Conservation (phyloP, 2,888 invertebrate species). For the Apeira syringaria region DNA sequence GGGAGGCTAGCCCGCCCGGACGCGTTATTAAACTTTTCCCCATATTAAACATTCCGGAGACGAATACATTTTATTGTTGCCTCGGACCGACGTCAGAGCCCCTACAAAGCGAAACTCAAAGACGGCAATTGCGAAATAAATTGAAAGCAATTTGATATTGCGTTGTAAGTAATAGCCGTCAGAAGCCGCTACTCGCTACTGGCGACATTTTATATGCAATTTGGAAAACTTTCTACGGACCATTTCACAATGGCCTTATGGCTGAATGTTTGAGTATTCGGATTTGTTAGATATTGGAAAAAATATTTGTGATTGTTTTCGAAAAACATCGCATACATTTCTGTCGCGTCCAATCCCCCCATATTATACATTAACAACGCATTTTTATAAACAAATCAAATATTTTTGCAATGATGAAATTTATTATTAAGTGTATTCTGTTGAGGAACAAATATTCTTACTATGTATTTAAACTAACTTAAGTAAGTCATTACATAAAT, state of each 20-base stretch:
- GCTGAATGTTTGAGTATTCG: conserved; percentile 36
- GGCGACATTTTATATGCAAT: conserved; percentile 75
- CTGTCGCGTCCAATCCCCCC: too few species aligned
- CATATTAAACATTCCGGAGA: conserved; percentile 85
- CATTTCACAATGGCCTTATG: conserved; percentile 58
- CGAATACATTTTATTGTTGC: conserved; percentile 85
- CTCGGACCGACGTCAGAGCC: conserved; percentile 82
- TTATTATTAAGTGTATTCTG: too few species aligned
- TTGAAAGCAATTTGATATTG: conserved; percentile 84
- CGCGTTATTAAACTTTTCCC: conserved; percentile 85
- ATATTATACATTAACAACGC: too few species aligned
- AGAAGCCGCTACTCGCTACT: conserved; percentile 70
- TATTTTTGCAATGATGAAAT: too few species aligned
- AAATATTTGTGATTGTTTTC: conserved; percentile 10
- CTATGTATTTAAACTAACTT: too few species aligned
- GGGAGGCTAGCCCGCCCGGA: conserved; percentile 60
- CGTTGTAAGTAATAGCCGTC: conserved; percentile 83
- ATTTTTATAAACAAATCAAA: too few species aligned
- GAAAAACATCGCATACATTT: neutral
- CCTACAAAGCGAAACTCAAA: conserved; percentile 84
- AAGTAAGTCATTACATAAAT: too few species aligned
- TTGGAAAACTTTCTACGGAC: conserved; percentile 63
- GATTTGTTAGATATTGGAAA: conserved; percentile 43
- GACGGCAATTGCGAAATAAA: conserved; percentile 84
- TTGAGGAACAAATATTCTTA: too few species aligned